Evolutionary conservation across 1,140 invertebrate species (phyloP).

Genomic region (Hylaeus volcanicus): DNA sequence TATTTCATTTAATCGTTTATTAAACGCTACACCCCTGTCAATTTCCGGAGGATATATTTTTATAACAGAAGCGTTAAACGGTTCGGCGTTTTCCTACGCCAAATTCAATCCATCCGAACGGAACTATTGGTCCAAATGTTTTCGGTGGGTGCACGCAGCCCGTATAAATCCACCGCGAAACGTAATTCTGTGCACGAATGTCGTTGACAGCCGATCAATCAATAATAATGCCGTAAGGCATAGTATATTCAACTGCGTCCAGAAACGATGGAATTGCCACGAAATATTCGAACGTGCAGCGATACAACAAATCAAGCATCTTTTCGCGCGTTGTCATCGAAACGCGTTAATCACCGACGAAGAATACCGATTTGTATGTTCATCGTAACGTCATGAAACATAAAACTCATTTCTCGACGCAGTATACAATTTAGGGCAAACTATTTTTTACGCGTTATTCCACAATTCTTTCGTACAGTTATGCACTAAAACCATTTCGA

Average conservation of each 20-base stretch:
- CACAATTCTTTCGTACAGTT: too few relatives aligned
- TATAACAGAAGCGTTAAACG: neutral
- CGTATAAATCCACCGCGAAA: slow-evolving; percentile 25
- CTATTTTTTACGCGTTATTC: too few relatives aligned
- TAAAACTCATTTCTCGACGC: neutral
- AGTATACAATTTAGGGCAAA: too few relatives aligned
- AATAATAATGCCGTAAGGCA: slow-evolving; percentile 44
- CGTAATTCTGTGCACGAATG: slow-evolving; percentile 42
- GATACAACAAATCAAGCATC: slow-evolving; percentile 17
- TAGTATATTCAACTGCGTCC: slow-evolving; percentile 30
- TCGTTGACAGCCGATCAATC: slow-evolving; percentile 42
- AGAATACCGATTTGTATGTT: neutral
- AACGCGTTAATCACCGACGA: neutral
- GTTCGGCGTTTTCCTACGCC: neutral
- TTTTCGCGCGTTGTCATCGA: neutral
- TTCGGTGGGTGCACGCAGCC: slow-evolving; percentile 10
- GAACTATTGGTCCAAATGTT: slow-evolving; percentile 11
- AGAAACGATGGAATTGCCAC: neutral
- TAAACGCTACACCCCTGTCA: too few relatives aligned
- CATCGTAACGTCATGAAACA: neutral
- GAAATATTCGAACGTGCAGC: neutral
- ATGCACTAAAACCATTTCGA: neutral
- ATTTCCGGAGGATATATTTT: too few relatives aligned
- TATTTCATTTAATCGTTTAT: too few relatives aligned
- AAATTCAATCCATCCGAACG: neutral